phyloP scores from a whole-genome alignment of 1,140 invertebrate species.

The Psilanteris sp. region DNA sequence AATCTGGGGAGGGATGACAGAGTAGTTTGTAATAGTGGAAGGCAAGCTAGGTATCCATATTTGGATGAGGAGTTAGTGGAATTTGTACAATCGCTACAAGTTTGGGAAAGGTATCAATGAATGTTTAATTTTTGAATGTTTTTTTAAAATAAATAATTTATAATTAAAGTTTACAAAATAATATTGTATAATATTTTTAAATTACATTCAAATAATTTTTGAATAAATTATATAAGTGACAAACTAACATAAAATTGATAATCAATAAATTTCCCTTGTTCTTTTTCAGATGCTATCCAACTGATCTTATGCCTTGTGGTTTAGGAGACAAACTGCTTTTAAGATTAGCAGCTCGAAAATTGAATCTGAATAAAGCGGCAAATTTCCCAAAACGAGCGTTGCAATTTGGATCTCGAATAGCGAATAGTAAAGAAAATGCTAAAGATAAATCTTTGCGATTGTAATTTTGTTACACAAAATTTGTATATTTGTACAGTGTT shows the following conservation, averaged over 20 bases:
- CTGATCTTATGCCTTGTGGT: conserved; percentile 84
- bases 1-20: conserved; percentile 97
- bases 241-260: no score
- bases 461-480: no score
- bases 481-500: no score
- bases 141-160: no score
- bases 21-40: conserved; percentile 88
- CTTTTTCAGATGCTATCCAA: conserved; percentile 82
- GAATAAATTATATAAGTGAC: no score
- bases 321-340: conserved; percentile 96
- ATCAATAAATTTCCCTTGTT: neutral
- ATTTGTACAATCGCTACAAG: conserved; percentile 85
- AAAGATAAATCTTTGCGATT: conserved; percentile 88
- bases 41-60: conserved; percentile 93
- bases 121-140: no score
- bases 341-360: conserved; percentile 86
- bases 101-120: conserved; percentile 91
- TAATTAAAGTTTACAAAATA: no score
- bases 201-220: no score
- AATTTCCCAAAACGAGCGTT: conserved; percentile 93
- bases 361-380: conserved; percentile 85
- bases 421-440: conserved; percentile 94
- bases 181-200: no score
- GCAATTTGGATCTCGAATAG: conserved; percentile 98
- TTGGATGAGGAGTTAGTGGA: conserved; percentile 93